Conservation (phyloP, 2,888 invertebrate genomes). For the Drosophila histrio region DNA sequence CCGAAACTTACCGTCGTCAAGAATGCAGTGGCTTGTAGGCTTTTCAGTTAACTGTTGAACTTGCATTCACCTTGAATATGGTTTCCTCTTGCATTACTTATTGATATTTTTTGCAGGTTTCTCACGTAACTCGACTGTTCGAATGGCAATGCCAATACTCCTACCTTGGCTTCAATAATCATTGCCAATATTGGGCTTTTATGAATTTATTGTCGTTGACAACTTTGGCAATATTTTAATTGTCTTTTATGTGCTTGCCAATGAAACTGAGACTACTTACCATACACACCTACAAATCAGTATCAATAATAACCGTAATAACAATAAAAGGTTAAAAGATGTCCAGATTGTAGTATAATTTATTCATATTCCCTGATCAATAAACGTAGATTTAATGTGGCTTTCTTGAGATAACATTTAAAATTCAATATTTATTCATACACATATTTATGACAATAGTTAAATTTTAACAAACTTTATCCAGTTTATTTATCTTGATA, state of each 20-base stretch:
- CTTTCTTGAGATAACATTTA: neutral
- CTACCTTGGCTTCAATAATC: slow-evolving; percentile 68
- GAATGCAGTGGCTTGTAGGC: no score
- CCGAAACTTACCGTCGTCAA: no score
- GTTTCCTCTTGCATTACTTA: slow-evolving; percentile 15
- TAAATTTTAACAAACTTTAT: neutral
- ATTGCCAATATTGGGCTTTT: slow-evolving; percentile 75
- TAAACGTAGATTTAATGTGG: neutral
- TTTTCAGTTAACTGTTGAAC: no score
- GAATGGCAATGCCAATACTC: slow-evolving; percentile 16
- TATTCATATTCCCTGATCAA: neutral
- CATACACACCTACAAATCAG: slow-evolving; percentile 39
- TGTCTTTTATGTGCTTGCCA: slow-evolving; percentile 47
- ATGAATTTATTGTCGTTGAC: slow-evolving; percentile 64
- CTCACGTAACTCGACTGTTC: slow-evolving; percentile 43
- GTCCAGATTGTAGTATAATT: neutral
- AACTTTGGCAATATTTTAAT: slow-evolving; percentile 51
- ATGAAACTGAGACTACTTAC: slow-evolving; percentile 37
- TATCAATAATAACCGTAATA: slow-evolving; percentile 23
- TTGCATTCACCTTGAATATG: slow-evolving; percentile 14
- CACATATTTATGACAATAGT: neutral
- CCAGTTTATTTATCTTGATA: neutral
- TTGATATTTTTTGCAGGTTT: slow-evolving; percentile 25
- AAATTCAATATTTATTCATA: neutral
- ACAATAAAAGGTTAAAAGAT: slow-evolving; percentile 1